phyloP scores from a whole-genome alignment of 2,888 invertebrate species.

The Meandrusa payeni region DNA sequence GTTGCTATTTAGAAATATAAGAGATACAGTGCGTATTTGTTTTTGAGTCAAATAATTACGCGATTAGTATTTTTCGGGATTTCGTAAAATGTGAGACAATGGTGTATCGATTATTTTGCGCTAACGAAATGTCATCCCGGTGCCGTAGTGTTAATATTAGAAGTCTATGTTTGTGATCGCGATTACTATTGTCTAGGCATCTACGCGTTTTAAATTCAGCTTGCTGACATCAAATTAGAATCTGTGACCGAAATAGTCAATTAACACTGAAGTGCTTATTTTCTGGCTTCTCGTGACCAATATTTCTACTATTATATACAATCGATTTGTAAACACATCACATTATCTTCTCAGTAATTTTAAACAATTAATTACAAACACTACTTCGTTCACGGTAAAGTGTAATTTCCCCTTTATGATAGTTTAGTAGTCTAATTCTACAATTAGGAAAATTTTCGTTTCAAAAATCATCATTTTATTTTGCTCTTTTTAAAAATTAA shows the following conservation, averaged over 20 bases:
- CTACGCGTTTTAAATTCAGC: slow-evolving; percentile 78
- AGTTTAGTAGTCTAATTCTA: no score
- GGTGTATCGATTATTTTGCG: slow-evolving; percentile 81
- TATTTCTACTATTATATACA: no score
- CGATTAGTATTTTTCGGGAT: slow-evolving; percentile 47
- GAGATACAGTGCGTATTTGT: slow-evolving; percentile 33
- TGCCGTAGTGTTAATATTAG: slow-evolving; percentile 79
- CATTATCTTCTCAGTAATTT: no score
- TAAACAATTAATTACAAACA: no score
- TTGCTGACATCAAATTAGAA: slow-evolving; percentile 64
- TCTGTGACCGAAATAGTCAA: slow-evolving; percentile 73
- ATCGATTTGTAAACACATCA: no score
- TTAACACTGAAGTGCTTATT: slow-evolving; percentile 46
- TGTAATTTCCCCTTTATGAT: no score
- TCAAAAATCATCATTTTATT: no score
- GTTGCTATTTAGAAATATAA: slow-evolving; percentile 26
- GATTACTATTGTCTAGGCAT: slow-evolving; percentile 77
- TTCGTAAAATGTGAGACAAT: slow-evolving; percentile 77
- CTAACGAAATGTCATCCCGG: slow-evolving; percentile 79
- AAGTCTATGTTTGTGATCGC: slow-evolving; percentile 75
- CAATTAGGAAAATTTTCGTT: no score
- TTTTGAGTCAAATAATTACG: slow-evolving; percentile 35
- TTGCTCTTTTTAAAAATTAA: no score
- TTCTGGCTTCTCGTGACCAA: slow-evolving; percentile 3
- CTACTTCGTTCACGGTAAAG: no score